These are phyloP conservation scores for Drosophila prostipennis DNA, from an alignment of 2,888 invertebrate species.

Conservation along the genomic window DNA sequence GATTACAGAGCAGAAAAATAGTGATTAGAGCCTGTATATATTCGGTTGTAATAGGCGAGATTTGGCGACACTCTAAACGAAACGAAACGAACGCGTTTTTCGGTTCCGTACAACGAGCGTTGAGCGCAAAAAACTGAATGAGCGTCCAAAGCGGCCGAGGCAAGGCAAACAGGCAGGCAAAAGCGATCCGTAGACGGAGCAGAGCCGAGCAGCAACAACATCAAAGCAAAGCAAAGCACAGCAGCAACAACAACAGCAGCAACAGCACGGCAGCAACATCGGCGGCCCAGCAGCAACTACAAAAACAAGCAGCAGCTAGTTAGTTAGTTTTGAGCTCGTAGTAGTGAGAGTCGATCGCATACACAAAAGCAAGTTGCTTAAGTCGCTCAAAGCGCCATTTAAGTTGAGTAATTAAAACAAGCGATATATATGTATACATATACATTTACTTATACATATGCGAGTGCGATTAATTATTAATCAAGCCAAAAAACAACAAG, in stretches of 20 bases:
- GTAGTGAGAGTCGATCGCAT: constrained; percentile 73
- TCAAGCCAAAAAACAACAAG: constrained; percentile 65
- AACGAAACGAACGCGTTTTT: constrained; percentile 51
- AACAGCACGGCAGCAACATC: constrained; percentile 29
- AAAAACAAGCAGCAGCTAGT: constrained; percentile 63
- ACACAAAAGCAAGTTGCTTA: constrained; percentile 72
- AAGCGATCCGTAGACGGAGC: constrained; percentile 44
- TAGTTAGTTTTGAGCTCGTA: constrained; percentile 72
- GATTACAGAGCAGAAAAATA: constrained; percentile 49
- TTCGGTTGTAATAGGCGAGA: constrained; percentile 19
- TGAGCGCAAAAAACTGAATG: constrained; percentile 78
- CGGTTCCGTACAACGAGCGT: constrained; percentile 78
- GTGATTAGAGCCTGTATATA: constrained; percentile 23
- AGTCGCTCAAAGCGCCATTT: constrained; percentile 80
- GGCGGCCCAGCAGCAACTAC: constrained; percentile 10
- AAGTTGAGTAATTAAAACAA: constrained; percentile 78
- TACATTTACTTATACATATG: constrained; percentile 3
- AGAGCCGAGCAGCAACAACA: constrained; percentile 47
- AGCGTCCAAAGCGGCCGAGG: constrained; percentile 75
- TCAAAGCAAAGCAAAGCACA: constrained; percentile 24
- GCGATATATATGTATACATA: constrained; percentile 36
- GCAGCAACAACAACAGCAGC: constrained; percentile 28
- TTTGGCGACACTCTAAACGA: constrained; percentile 57
- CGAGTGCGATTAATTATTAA: constrained; percentile 77
- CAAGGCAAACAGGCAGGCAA: constrained; percentile 74